A percentile compares a stretch with the other conserved stretches of the same genome.
These are phyloP conservation scores for Paramisgurnus dabryanus DNA, from an alignment of 2,113 vertebrate genomes.

Conservation along the genomic window DNA sequence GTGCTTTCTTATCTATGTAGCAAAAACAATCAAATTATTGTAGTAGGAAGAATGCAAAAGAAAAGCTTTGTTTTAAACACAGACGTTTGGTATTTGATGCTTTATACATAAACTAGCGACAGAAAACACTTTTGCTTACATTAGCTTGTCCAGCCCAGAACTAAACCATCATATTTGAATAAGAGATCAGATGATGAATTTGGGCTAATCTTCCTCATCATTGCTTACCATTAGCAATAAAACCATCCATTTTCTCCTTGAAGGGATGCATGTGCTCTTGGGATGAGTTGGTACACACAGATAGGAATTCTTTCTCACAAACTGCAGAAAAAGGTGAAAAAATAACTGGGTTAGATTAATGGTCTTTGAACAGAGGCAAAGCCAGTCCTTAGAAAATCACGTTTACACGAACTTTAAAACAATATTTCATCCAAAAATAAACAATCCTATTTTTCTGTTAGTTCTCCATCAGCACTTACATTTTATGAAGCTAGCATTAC, in stretches of 20 bases:
- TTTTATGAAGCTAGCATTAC: conserved; percentile 15
- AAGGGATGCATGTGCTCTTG: conserved; percentile 89
- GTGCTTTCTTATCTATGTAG: conserved; percentile 44
- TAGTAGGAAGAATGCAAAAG: conserved; percentile 14
- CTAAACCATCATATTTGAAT: conserved; percentile 23
- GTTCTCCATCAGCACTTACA: not conserved
- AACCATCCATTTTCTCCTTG: conserved; percentile 87
- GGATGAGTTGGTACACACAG: conserved; percentile 84
- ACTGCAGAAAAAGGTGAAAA: conserved; percentile 68
- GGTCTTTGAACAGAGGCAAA: not conserved
- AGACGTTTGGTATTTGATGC: not conserved
- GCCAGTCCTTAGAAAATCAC: not conserved
- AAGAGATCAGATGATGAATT: not conserved
- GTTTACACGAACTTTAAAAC: not conserved
- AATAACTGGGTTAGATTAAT: conserved; percentile 18
- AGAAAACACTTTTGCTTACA: not conserved
- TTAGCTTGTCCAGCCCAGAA: not conserved
- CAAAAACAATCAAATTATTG: conserved; percentile 45
- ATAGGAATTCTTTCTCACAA: conserved; percentile 83
- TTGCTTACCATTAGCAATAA: conserved; percentile 83
- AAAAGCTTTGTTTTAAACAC: conserved; percentile 3
- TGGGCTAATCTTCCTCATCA: not conserved
- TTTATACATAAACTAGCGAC: not conserved
- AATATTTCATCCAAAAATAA: conserved; percentile 8
- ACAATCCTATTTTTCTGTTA: conserved; percentile 3